phyloP scores from a whole-genome alignment of 2,888 invertebrate species.

The Diarsia dahlii region DNA sequence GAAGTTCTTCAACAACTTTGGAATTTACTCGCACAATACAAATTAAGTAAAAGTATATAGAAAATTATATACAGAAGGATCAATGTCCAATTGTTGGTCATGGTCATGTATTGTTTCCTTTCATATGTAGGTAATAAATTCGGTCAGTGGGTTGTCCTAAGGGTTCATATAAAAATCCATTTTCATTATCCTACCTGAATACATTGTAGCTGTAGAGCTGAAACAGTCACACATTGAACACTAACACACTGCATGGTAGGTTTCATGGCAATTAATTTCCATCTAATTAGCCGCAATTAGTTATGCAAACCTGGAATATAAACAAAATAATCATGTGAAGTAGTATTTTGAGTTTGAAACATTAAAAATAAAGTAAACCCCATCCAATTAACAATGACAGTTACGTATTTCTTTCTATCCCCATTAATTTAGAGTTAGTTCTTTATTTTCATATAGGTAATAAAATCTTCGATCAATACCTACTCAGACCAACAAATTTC shows the following conservation, averaged over 20 bases:
- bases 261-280: not conserved
- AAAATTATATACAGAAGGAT: not conserved
- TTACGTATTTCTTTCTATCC: not conserved
- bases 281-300: not conserved
- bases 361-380: not conserved
- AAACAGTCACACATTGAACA: not conserved
- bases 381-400: not conserved
- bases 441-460: not conserved
- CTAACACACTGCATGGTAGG: not conserved
- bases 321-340: not conserved
- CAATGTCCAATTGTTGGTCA: not conserved
- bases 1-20: not conserved
- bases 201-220: not conserved
- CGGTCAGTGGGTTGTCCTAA: too few relatives aligned
- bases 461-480: too few relatives aligned
- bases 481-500: too few relatives aligned
- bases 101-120: not conserved
- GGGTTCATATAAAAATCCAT: not conserved
- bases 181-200: not conserved
- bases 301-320: slow-evolving; percentile 8
- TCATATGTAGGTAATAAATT: not conserved
- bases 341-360: not conserved
- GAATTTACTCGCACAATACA: not conserved
- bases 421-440: not conserved
- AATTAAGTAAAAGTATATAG: not conserved